Evolutionary conservation across 2,797 vertebrate genomes (phyloP).

Genomic region (Gymnothorax javanicus): DNA sequence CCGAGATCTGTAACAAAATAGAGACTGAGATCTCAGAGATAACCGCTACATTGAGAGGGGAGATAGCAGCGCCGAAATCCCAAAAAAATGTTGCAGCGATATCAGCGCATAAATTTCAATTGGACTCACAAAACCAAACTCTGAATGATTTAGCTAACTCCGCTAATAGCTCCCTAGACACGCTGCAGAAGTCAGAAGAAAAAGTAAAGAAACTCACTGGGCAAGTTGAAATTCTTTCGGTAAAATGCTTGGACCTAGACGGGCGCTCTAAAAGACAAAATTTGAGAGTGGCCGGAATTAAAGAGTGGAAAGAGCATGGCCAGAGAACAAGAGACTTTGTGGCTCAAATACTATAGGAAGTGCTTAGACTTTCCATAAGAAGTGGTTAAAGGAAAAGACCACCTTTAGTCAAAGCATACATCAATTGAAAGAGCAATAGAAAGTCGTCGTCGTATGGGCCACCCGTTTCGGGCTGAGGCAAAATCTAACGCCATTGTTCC

Average conservation of each 20-base stretch:
- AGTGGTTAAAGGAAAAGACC: no score
- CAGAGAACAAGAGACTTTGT: constrained; percentile 27
- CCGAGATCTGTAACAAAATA: constrained; percentile 30
- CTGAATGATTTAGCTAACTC: no score
- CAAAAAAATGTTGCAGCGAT: no score
- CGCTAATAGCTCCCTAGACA: constrained; percentile 23
- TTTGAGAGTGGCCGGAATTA: constrained; percentile 21
- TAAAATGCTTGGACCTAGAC: constrained; percentile 35
- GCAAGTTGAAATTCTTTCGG: constrained; percentile 22
- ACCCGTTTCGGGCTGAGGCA: no score
- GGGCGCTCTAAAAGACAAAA: constrained; percentile 22
- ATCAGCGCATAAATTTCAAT: no score
- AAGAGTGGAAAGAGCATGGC: constrained; percentile 26
- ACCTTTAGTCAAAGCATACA: no score
- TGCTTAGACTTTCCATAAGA: no score
- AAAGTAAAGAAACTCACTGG: constrained; percentile 26
- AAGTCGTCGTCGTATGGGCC: no score
- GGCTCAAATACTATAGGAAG: constrained; percentile 23
- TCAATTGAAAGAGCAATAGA: no score
- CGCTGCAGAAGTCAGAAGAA: constrained; percentile 7
- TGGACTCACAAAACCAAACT: no score
- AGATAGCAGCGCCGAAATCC: constrained; percentile 15
- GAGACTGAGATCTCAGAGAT: constrained; percentile 22
- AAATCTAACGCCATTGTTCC: no score
- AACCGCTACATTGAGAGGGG: constrained; percentile 19